These are phyloP conservation scores for Calycopis cecrops DNA, from an alignment of 1,140 invertebrate genomes.

Conservation along the genomic window DNA sequence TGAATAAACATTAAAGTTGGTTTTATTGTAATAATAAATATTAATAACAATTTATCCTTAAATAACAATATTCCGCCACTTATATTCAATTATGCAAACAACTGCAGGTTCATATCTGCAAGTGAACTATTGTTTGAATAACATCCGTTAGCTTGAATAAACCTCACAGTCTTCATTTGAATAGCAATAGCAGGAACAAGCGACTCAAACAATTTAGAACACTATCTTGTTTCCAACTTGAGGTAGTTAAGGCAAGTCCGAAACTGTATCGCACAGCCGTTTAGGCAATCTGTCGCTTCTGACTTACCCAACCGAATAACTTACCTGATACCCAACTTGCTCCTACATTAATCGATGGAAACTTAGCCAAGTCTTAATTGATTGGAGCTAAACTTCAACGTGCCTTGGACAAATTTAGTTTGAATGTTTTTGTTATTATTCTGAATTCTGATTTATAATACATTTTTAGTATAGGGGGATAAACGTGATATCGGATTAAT, in stretches of 20 bases:
- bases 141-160: not conserved
- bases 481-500: too few species aligned
- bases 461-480: too few species aligned
- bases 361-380: not conserved
- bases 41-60: too few species aligned
- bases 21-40: too few species aligned
- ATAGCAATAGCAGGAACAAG: slow-evolving; percentile 12
- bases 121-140: not conserved
- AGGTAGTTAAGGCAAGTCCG: slow-evolving; percentile 21
- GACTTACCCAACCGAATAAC: slow-evolving; percentile 21
- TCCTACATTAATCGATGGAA: slow-evolving; percentile 2
- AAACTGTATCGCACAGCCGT: slow-evolving; percentile 15
- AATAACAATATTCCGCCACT: too few species aligned
- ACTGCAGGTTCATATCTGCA: not conserved
- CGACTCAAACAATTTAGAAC: slow-evolving; percentile 21
- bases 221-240: slow-evolving; percentile 25
- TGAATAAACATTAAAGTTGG: too few species aligned
- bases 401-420: too few species aligned
- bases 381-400: too few species aligned
- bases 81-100: not conserved
- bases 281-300: slow-evolving; percentile 25
- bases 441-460: too few species aligned
- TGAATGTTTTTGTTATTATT: too few species aligned
- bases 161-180: slow-evolving; percentile 1
- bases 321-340: slow-evolving; percentile 15